Percentiles rank a stretch among this genome's conserved stretches.
Conservation (phyloP, 2,113 vertebrate genomes). For the Alces alces region DNA sequence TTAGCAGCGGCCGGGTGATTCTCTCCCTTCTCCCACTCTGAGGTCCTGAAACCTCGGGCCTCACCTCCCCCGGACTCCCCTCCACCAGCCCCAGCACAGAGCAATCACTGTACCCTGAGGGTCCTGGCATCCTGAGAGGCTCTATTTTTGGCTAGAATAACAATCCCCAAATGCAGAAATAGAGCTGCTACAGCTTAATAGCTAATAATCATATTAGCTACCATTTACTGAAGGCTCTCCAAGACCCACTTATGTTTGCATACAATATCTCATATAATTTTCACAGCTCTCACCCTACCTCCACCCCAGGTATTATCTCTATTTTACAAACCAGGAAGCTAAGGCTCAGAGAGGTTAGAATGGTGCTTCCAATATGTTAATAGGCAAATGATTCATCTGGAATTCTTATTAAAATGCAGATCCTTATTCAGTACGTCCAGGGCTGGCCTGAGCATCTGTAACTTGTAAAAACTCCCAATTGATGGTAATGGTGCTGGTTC, state of each 20-base stretch:
- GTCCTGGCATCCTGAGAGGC: neutral
- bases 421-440: neutral
- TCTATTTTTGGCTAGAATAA: neutral
- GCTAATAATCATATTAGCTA: slow-evolving; percentile 25
- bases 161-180: neutral
- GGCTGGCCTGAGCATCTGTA: neutral
- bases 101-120: neutral
- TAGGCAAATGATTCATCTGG: neutral
- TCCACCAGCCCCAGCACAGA: neutral
- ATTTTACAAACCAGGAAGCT: neutral
- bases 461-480: neutral
- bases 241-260: neutral
- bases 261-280: neutral
- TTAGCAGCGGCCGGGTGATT: neutral
- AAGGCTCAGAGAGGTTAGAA: neutral
- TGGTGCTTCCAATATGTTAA: neutral
- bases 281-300: neutral
- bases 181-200: neutral
- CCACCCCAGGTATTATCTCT: neutral
- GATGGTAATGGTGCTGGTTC: neutral
- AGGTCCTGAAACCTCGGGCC: neutral
- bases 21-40: neutral
- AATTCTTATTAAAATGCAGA: neutral
- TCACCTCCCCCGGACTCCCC: neutral
- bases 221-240: neutral